These are phyloP conservation scores for Melanotaenia trifasciata DNA, from an alignment of 2,797 vertebrate genomes.

Conservation along the genomic window DNA sequence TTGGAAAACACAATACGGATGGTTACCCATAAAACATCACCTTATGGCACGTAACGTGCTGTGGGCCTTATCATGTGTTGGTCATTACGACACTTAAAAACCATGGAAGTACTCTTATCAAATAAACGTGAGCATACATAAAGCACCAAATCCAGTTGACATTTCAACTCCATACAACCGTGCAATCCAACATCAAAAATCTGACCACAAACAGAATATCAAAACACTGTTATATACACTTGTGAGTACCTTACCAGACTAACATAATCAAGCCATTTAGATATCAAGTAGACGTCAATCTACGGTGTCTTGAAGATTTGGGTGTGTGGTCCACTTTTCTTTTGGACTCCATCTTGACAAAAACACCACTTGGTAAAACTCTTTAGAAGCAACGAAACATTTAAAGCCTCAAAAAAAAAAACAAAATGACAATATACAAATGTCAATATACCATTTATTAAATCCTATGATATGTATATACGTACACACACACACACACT, in stretches of 20 bases:
- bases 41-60: slow-evolving; percentile 67
- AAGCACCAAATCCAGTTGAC: slow-evolving; percentile 69
- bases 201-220: slow-evolving; percentile 73
- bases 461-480: slow-evolving; percentile 52
- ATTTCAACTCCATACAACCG: slow-evolving; percentile 58
- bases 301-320: slow-evolving; percentile 63
- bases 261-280: slow-evolving; percentile 71
- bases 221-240: slow-evolving; percentile 77
- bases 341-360: slow-evolving; percentile 61
- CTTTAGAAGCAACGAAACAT: slow-evolving; percentile 75
- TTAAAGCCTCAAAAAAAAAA: slow-evolving; percentile 75
- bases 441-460: slow-evolving; percentile 69
- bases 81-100: slow-evolving; percentile 58
- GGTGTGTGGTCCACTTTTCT: slow-evolving; percentile 60
- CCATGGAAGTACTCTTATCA: slow-evolving; percentile 58
- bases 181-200: slow-evolving; percentile 68
- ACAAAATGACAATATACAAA: slow-evolving; percentile 67
- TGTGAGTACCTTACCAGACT: slow-evolving; percentile 75
- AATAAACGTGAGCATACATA: slow-evolving; percentile 56
- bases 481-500: too few species aligned
- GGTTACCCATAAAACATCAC: slow-evolving; percentile 65
- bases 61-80: slow-evolving; percentile 30
- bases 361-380: slow-evolving; percentile 76
- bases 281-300: slow-evolving; percentile 67
- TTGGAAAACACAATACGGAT: slow-evolving; percentile 66